Conservation (phyloP, 1,140 invertebrate genomes). For the Drosophila varians region DNA sequence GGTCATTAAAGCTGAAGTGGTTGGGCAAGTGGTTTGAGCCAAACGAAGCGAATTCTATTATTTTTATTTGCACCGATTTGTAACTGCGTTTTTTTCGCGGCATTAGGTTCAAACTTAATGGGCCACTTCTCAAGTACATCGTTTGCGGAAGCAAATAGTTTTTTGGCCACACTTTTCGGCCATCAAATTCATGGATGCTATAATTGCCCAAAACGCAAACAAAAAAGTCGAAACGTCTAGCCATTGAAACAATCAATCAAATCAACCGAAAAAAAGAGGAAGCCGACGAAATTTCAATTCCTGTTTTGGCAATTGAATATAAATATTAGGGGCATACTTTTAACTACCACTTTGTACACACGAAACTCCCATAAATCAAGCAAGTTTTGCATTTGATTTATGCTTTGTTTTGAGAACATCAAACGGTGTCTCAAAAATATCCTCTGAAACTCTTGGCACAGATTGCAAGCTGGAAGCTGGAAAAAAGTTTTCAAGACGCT, state of each 20-base stretch:
- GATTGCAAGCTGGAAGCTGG: conserved; percentile 10
- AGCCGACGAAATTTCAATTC: conserved; percentile 34
- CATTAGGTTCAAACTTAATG: conserved; percentile 29
- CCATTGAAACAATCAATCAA: conserved; percentile 51
- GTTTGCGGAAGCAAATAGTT: conserved; percentile 48
- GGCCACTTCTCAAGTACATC: conserved; percentile 42
- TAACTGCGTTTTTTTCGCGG: conserved; percentile 31
- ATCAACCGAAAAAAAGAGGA: conserved; percentile 17
- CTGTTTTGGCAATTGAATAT: conserved; percentile 47
- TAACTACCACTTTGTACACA: neutral
- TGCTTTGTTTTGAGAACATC: too few species aligned
- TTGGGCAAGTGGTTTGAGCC: conserved; percentile 18
- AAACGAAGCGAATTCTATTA: conserved; percentile 34
- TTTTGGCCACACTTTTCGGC: neutral
- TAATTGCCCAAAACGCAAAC: conserved; percentile 30
- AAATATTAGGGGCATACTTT: conserved; percentile 29
- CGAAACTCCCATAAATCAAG: conserved; percentile 34
- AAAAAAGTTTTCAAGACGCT: neutral
- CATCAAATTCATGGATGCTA: conserved; percentile 40
- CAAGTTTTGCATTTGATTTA: conserved; percentile 27
- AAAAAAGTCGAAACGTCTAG: neutral
- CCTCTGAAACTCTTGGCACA: conserved; percentile 26
- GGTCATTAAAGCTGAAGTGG: conserved; percentile 16
- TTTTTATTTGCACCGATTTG: conserved; percentile 26
- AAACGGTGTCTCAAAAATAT: too few species aligned